Percentiles rank a stretch among this genome's conserved stretches.
phyloP scores from a whole-genome alignment of 92 coral and sea anemone genomes.

The Virgularia gustaviana region DNA sequence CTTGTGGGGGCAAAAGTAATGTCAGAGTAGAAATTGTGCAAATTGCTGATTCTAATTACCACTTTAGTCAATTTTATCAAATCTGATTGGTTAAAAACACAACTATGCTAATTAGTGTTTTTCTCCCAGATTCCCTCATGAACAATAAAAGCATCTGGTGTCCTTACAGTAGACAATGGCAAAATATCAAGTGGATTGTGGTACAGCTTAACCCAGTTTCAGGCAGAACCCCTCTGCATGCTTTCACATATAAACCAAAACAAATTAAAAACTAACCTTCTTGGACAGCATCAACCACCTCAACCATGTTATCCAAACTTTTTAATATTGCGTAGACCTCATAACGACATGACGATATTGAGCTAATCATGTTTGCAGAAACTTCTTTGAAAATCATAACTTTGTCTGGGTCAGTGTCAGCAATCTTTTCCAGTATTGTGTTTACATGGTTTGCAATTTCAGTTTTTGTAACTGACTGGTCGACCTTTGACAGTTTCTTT shows the following conservation, averaged over 20 bases:
- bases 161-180: no score
- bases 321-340: slow-evolving; percentile 17
- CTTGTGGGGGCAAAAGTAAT: no score
- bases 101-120: no score
- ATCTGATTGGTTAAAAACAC: no score
- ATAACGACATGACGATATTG: neutral
- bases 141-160: no score
- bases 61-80: no score
- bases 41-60: no score
- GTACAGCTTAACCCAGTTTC: no score
- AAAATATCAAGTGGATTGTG: no score
- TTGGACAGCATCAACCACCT: slow-evolving; percentile 13
- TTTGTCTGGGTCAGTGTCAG: slow-evolving; percentile 6
- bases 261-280: slow-evolving; percentile 14
- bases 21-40: no score
- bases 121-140: no score
- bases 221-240: no score
- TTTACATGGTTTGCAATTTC: slow-evolving; percentile 11
- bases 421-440: slow-evolving; percentile 6
- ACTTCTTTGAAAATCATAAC: slow-evolving; percentile 5
- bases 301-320: slow-evolving; percentile 27
- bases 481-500: slow-evolving; percentile 3
- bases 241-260: neutral
- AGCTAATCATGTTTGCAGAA: neutral
- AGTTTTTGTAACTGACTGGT: neutral